Conservation (phyloP, 2,888 invertebrate genomes). For the Silvanus unidentatus region DNA sequence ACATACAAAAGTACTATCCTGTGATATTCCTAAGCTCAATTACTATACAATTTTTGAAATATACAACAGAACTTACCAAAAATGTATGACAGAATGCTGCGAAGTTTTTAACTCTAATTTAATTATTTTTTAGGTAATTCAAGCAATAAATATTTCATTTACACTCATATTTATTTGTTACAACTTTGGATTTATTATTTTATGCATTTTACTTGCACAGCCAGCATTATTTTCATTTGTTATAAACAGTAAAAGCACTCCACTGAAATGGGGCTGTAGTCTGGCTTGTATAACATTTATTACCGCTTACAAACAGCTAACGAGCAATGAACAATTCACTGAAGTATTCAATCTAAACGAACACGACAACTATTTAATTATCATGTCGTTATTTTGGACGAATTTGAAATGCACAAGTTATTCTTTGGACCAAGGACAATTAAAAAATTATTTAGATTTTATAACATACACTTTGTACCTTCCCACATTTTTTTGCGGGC, state of each 20-base stretch:
- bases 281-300: slow-evolving; percentile 44
- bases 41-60: slow-evolving; percentile 52
- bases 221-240: slow-evolving; percentile 52
- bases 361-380: slow-evolving; percentile 49
- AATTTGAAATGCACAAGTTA: slow-evolving; percentile 72
- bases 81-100: too few species aligned
- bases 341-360: slow-evolving; percentile 32
- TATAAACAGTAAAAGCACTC: slow-evolving; percentile 41
- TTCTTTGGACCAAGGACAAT: slow-evolving; percentile 52
- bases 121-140: neutral
- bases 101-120: too few species aligned
- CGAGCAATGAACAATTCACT: slow-evolving; percentile 11
- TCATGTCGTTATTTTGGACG: slow-evolving; percentile 62
- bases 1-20: slow-evolving; percentile 48
- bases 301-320: slow-evolving; percentile 23
- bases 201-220: slow-evolving; percentile 41
- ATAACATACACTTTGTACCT: slow-evolving; percentile 76
- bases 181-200: slow-evolving; percentile 21
- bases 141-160: neutral
- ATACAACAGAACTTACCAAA: slow-evolving; percentile 36
- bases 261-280: slow-evolving; percentile 53
- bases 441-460: slow-evolving; percentile 47
- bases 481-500: slow-evolving; percentile 78
- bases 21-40: slow-evolving; percentile 48
- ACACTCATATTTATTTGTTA: neutral